phyloP scores from a whole-genome alignment of 2,888 invertebrate genomes.

The Drosophila siamana region DNA sequence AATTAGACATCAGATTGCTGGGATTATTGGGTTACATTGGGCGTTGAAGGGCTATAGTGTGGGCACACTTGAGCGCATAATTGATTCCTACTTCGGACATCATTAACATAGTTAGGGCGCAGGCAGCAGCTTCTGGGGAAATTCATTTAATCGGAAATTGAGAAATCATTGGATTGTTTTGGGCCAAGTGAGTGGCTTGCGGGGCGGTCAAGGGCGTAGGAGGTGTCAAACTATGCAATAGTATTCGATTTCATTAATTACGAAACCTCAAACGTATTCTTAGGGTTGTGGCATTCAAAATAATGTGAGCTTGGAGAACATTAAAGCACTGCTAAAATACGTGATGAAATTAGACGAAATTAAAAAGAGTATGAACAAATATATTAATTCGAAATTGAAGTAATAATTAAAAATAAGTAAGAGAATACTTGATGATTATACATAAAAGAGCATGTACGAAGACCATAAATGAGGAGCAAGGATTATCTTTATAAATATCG shows the following conservation, averaged over 20 bases:
- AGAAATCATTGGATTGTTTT: neutral
- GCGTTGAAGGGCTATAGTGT: constrained; percentile 16
- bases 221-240: neutral
- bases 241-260: neutral
- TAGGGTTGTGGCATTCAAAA: too few species aligned
- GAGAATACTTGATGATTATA: neutral
- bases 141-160: neutral
- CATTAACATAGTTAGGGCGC: constrained; percentile 9
- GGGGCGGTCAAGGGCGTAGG: neutral
- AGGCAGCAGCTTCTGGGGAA: constrained; percentile 1
- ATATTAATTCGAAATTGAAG: too few species aligned
- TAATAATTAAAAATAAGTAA: neutral
- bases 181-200: neutral
- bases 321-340: too few species aligned
- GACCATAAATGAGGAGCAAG: neutral
- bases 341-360: too few species aligned
- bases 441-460: too few species aligned
- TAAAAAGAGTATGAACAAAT: too few species aligned
- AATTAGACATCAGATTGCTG: constrained; percentile 48
- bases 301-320: too few species aligned
- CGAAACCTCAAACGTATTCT: too few species aligned
- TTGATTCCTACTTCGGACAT: constrained; percentile 1
- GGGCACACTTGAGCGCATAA: constrained; percentile 17
- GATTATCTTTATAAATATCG: neutral
- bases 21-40: constrained; percentile 10